Percentiles rank a stretch among this genome's conserved stretches.
phyloP scores from a whole-genome alignment of 2,888 invertebrate genomes.

The Ptilodon capucinus region DNA sequence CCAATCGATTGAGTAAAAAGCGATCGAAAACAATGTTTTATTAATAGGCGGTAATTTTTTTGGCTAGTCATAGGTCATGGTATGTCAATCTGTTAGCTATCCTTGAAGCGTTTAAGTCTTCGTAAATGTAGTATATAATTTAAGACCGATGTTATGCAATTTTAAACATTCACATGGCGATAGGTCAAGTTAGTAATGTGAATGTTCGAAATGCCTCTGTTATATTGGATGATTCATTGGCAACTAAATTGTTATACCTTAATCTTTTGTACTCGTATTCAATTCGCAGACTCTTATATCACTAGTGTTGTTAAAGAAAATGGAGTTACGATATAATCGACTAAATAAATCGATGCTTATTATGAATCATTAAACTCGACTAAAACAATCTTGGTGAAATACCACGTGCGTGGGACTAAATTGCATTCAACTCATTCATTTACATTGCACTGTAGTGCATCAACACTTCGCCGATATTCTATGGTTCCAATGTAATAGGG shows the following conservation, averaged over 20 bases:
- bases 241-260: neutral
- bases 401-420: conserved; percentile 8
- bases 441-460: too few relatives aligned
- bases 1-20: conserved; percentile 23
- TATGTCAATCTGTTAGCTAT: conserved; percentile 26
- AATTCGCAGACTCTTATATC: neutral
- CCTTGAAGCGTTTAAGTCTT: conserved; percentile 24
- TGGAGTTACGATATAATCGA: neutral
- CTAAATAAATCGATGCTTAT: neutral
- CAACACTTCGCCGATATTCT: too few relatives aligned
- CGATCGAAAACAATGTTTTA: conserved; percentile 28
- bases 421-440: too few relatives aligned
- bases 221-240: neutral
- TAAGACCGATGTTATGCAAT: conserved; percentile 25
- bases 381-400: neutral
- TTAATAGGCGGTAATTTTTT: conserved; percentile 32
- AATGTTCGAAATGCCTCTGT: too few relatives aligned
- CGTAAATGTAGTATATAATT: conserved; percentile 19
- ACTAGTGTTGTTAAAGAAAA: neutral
- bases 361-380: neutral
- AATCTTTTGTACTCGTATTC: neutral
- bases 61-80: conserved; percentile 28
- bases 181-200: conserved; percentile 27
- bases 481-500: too few relatives aligned
- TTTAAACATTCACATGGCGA: conserved; percentile 13